Conservation (phyloP, 1,140 invertebrate genomes). For the Temnothorax nylanderi region DNA sequence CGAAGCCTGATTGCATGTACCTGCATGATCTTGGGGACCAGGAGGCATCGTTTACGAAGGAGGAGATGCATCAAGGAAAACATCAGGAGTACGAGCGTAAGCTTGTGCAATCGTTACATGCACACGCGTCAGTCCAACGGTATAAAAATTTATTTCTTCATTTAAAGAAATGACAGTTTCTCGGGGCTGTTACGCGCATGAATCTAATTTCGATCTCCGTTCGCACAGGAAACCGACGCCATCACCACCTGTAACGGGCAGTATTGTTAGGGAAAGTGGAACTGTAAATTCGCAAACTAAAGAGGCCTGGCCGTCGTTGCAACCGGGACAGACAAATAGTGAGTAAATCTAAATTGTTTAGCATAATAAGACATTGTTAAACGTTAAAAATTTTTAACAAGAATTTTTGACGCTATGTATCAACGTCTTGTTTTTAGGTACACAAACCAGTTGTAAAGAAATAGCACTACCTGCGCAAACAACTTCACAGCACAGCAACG, state of each 20-base stretch:
- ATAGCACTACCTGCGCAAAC: conserved; percentile 78
- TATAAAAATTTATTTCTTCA: conserved; percentile 55
- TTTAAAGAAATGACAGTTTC: background rate
- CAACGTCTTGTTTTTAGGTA: conserved; percentile 70
- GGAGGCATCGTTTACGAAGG: conserved; percentile 98
- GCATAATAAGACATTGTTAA: background rate
- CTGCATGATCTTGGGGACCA: conserved; percentile 99
- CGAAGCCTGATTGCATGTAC: conserved; percentile 99
- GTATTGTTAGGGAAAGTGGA: conserved; percentile 82
- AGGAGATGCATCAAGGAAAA: conserved; percentile 99
- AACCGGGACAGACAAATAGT: conserved; percentile 84
- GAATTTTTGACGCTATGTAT: background rate
- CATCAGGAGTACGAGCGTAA: conserved; percentile 99
- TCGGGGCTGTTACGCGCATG: background rate
- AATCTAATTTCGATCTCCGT: conserved; percentile 24
- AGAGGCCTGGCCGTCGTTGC: conserved; percentile 90
- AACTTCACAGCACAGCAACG: conserved; percentile 75
- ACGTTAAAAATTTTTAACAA: background rate
- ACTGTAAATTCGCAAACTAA: conserved; percentile 86
- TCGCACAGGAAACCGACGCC: conserved; percentile 86
- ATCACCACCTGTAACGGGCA: conserved; percentile 85
- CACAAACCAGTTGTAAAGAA: conserved; percentile 83
- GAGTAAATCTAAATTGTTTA: conserved; percentile 39
- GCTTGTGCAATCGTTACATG: conserved; percentile 87
- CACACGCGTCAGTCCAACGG: conserved; percentile 81